Evolutionary conservation across 2,888 invertebrate genomes (phyloP).

Genomic region (Euzophera pinguis): DNA sequence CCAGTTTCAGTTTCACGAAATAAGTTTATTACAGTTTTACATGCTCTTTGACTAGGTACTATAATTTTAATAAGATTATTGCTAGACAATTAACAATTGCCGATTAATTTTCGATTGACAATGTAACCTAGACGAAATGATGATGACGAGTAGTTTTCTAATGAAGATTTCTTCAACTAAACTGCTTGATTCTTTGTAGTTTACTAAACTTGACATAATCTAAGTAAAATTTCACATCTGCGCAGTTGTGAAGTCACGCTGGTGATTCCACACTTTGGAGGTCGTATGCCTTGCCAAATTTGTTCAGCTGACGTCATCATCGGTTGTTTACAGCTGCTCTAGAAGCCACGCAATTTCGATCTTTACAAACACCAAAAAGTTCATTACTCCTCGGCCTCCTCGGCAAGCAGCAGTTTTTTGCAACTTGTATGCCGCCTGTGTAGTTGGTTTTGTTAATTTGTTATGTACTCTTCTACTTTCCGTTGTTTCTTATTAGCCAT

Average conservation of each 20-base stretch:
- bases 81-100: too few species aligned
- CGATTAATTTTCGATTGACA: too few species aligned
- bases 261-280: constrained; percentile 40
- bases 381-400: constrained; percentile 6
- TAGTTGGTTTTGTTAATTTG: too few species aligned
- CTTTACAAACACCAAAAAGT: constrained; percentile 6
- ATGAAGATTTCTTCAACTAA: background rate
- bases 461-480: too few species aligned
- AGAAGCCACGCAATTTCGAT: background rate
- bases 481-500: background rate
- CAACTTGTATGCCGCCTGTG: background rate
- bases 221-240: constrained; percentile 9
- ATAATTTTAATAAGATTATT: too few species aligned
- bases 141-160: background rate
- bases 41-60: too few species aligned
- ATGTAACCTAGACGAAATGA: too few species aligned
- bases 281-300: constrained; percentile 72
- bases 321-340: background rate
- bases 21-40: too few species aligned
- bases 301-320: constrained; percentile 51
- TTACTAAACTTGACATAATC: background rate
- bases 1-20: too few species aligned
- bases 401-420: constrained; percentile 3
- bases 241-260: constrained; percentile 16
- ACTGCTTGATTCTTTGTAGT: background rate